Conservation (phyloP, 2,113 vertebrate species). For the Amia ocellicauda region DNA sequence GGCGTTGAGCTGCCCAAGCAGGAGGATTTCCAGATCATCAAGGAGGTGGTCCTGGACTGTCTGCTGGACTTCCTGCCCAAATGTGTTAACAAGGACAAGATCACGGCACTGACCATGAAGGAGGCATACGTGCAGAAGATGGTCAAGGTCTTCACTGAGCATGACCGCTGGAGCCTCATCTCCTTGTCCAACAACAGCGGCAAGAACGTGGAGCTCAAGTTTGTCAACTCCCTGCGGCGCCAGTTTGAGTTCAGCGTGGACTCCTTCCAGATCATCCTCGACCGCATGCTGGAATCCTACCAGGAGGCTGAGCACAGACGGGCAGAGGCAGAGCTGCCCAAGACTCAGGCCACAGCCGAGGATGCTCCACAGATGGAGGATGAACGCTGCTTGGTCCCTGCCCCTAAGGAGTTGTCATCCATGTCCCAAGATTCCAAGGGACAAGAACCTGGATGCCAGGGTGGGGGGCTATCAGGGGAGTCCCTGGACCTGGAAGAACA, state of each 20-base stretch:
- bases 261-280: conserved; percentile 93
- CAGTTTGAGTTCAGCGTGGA: conserved; percentile 98
- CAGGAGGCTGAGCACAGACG: conserved; percentile 56
- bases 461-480: too few relatives aligned
- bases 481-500: too few relatives aligned
- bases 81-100: conserved; percentile 89
- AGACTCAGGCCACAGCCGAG: background rate
- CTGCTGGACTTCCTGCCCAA: conserved; percentile 84
- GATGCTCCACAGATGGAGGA: background rate
- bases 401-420: background rate
- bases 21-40: conserved; percentile 88
- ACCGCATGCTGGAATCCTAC: conserved; percentile 78
- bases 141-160: conserved; percentile 87
- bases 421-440: background rate
- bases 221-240: conserved; percentile 80
- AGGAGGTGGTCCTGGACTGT: conserved; percentile 85
- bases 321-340: conserved; percentile 18
- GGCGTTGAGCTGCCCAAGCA: conserved; percentile 82
- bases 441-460: too few relatives aligned
- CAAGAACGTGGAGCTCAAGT: conserved; percentile 94
- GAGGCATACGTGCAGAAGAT: conserved; percentile 96
- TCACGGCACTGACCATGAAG: conserved; percentile 87
- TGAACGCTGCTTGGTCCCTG: background rate
- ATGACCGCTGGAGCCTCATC: conserved; percentile 95
- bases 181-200: conserved; percentile 93